Base-by-base conservation (phyloP, 2,113 vertebrate genomes). In the Jaculus jaculus region DNA sequence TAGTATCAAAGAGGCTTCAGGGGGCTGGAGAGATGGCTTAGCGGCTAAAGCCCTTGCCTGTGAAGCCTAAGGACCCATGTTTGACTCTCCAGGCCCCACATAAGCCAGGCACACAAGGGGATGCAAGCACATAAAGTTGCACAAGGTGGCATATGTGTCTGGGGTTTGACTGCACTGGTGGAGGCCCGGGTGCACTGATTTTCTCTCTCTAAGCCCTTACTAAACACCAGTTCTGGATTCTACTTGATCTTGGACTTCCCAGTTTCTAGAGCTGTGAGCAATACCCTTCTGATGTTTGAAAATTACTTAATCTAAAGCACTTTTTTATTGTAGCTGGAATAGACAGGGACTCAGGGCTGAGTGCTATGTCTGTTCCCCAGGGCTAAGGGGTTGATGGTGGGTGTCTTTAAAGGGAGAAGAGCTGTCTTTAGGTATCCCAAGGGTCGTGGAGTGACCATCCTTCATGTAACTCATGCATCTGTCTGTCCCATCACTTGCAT, bases 381-480 rank as follows among this genome's bases (percentile, higher is more conserved):
- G 74, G 74, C 26, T 75, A 42, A 34, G 23, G 47, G 58, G 37
- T 71, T 15, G 17, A 54, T 73, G 68, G n/a, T 69, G 42, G 84
- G n/a, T 66, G 47, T 68, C n/a, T 92, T 84, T 61, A 66, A 89
- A 89, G 65, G 68, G 66, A 81, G 28, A 65, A 89, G 71, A 75
- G 32, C 72, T 63, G 47, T 21, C 37, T 74, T 87, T 2, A 79
- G 12, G 11, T 51, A 42, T 87, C 24, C 23, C 26, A 11, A 65
- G 30, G 74, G 37, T 66, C 58, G 32, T 63, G 58, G 28, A 42
- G 39, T 84, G 65, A 61, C 24, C 71, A 63, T 24, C 11, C 37
- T 12, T 21, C 28, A 60, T 74, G 18, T 28, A 60, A 66, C 73
- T n/a, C 69, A 47, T 24, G 26, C 11, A 42, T 87, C 58, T 26